Conservation (phyloP, 1,140 invertebrate species). For the Nephila pilipes region DNA sequence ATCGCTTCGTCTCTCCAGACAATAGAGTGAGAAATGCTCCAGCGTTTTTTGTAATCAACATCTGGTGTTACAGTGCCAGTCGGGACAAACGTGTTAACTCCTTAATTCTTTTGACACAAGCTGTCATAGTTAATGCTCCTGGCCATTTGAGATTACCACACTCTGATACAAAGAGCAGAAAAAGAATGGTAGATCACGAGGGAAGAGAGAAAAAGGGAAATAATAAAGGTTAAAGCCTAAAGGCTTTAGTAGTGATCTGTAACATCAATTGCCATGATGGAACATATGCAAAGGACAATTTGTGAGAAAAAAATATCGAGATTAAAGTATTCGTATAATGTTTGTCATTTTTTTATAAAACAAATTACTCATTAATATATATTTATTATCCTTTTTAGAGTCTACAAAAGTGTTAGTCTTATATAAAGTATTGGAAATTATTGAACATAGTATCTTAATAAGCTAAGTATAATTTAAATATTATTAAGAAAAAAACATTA, state of each 20-base stretch:
- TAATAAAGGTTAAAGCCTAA: background rate
- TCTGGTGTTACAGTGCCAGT: conserved; percentile 3
- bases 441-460: too few species aligned
- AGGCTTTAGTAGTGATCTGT: background rate
- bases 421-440: too few species aligned
- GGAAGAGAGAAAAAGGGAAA: too few species aligned
- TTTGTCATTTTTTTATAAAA: too few species aligned
- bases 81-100: conserved; percentile 9
- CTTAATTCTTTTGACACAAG: conserved; percentile 43
- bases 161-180: background rate
- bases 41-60: background rate
- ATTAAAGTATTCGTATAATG: background rate
- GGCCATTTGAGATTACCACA: background rate
- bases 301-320: background rate
- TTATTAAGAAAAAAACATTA: too few species aligned
- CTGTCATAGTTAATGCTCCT: background rate
- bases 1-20: background rate
- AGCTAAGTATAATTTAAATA: too few species aligned
- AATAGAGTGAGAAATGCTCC: background rate
- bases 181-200: background rate
- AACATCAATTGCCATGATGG: too few species aligned
- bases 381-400: too few species aligned
- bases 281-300: too few species aligned
- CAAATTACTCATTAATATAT: too few species aligned
- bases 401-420: too few species aligned